Evolutionary conservation across 2,113 vertebrate genomes (phyloP), one percentile per base, ranked within the genome.

Genomic region (Syngnathus typhle): DNA sequence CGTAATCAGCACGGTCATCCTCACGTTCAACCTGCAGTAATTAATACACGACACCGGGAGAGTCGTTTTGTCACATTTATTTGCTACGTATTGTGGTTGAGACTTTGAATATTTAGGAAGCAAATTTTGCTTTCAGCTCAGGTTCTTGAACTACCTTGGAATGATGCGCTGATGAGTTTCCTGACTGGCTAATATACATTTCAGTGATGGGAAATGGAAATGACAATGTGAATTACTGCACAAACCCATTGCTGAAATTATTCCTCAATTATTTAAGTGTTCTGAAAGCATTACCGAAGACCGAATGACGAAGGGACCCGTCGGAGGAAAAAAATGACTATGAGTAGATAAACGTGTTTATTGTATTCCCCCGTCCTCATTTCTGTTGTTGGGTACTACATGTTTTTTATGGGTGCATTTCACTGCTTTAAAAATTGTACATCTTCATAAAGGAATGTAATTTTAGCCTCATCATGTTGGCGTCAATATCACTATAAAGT

Each of bases 21-120:
- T 98, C 2, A 93, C 93, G 0, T 89, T 98, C 19, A 93, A 93
- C 68, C 78, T 98, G 61, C 92, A 92, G 80, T 96, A 92, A 92
- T 39, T 96, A 92, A 92, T 39, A 36, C 16, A 37, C 19, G 12
- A 0, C 47, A 62, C 19, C 2, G 13, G 12, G 9, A 43, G n/a
- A 61, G 19, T 8, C 39, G 15, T 43, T 62, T 41, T 13, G n/a
- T 27, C 10, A 46, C 63, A 1, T 39, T 46, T 74, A 18, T 49
- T 7, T 60, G 65, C 55, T 2, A 6, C 64, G 59, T 74, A 23
- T 54, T 51, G 56, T 56, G 44, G 41, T 37, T 64, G 47, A 49
- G 47, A 49, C 75, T 64, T 54, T 61, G 32, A 23, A 16, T 18
- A 6, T 65, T 19, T n/a, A 52, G 51, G 11, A 64, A 64, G 9